Conservation (phyloP, 2,888 invertebrate genomes). For the Corbicula japonica region DNA sequence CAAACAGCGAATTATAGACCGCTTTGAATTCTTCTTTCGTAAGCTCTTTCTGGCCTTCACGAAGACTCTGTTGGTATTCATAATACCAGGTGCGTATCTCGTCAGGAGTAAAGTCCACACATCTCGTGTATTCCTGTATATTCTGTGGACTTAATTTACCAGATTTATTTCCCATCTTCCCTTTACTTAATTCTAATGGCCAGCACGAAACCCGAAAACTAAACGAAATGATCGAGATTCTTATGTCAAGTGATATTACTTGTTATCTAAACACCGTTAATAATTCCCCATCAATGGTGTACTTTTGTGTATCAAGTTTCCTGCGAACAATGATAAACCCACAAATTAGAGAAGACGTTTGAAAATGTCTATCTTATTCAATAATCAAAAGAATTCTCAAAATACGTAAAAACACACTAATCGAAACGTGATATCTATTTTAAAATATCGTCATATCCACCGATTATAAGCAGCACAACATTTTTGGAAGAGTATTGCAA, state of each 20-base stretch:
- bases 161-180: conserved; percentile 19
- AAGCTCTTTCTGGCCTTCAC: conserved; percentile 32
- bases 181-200: not conserved
- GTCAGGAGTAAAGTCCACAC: conserved; percentile 38
- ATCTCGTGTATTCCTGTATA: not conserved
- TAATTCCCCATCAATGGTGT: too few species aligned
- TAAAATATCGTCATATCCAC: too few species aligned
- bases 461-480: too few species aligned
- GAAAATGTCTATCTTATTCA: too few species aligned
- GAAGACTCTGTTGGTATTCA: conserved; percentile 40
- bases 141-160: conserved; percentile 6
- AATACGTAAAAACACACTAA: too few species aligned
- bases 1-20: conserved; percentile 63
- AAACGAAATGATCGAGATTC: not conserved
- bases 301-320: too few species aligned
- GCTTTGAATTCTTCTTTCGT: conserved; percentile 56
- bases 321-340: too few species aligned
- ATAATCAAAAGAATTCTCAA: too few species aligned
- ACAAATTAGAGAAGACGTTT: too few species aligned
- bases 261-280: not conserved
- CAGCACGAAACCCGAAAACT: not conserved
- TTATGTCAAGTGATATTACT: not conserved
- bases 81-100: conserved; percentile 55
- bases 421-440: too few species aligned
- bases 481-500: too few species aligned